phyloP scores from a whole-genome alignment of 1,140 invertebrate species.

The Calephelis nemesis region DNA sequence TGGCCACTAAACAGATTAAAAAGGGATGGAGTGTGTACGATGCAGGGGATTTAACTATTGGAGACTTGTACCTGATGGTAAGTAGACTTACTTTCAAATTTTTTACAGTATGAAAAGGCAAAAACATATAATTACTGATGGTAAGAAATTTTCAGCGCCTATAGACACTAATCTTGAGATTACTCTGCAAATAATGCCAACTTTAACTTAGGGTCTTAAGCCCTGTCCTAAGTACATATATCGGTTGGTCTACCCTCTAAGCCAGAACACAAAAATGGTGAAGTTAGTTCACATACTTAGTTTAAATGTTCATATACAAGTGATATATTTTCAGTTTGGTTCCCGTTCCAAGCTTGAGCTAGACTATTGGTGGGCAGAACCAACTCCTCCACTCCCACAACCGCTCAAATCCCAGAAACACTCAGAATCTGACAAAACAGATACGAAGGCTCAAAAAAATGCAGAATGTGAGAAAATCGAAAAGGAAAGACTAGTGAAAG shows the following conservation, averaged over 20 bases:
- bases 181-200: too few species aligned
- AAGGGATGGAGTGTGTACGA: constrained; percentile 89
- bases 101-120: not conserved
- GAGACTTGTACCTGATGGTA: constrained; percentile 94
- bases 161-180: too few species aligned
- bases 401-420: constrained; percentile 37
- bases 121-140: too few species aligned
- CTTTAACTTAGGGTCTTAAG: too few species aligned
- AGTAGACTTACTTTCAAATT: constrained; percentile 16
- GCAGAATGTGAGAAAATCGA: constrained; percentile 26
- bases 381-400: constrained; percentile 57
- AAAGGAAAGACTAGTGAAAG: constrained; percentile 40
- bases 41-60: constrained; percentile 89
- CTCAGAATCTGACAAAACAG: constrained; percentile 30
- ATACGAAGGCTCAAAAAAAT: too few species aligned
- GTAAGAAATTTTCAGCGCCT: too few species aligned
- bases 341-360: constrained; percentile 88
- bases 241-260: too few species aligned
- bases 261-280: too few species aligned
- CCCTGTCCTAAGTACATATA: too few species aligned
- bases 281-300: too few species aligned
- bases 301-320: too few species aligned
- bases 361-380: constrained; percentile 90
- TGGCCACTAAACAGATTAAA: constrained; percentile 80
- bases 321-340: constrained; percentile 80